Conservation (phyloP, 1,140 invertebrate genomes). For the Potamilus streckersoni region DNA sequence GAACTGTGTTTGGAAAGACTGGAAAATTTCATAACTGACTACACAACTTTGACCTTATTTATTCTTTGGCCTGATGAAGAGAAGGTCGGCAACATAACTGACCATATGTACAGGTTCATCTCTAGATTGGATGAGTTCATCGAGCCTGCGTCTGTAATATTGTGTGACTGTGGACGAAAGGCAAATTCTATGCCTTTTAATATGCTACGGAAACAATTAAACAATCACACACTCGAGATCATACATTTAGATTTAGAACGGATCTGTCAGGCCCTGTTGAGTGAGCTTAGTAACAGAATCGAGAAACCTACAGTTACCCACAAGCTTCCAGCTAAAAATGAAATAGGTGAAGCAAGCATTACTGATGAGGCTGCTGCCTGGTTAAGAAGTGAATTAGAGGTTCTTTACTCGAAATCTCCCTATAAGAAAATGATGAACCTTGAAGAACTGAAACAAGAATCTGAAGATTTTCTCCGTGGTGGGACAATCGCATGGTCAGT, state of each 20-base stretch:
- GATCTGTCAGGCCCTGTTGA: slow-evolving; percentile 1
- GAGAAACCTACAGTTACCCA: not conserved
- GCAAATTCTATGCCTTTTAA: not conserved
- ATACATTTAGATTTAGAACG: slow-evolving; percentile 11
- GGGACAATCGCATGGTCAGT: slow-evolving; percentile 42
- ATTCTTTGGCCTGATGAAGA: slow-evolving; percentile 32
- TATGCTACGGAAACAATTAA: slow-evolving; percentile 7
- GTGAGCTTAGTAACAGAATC: not conserved
- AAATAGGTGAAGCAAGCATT: slow-evolving; percentile 4
- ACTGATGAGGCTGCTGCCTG: slow-evolving; percentile 31
- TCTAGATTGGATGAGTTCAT: slow-evolving; percentile 8
- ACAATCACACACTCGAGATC: slow-evolving; percentile 5
- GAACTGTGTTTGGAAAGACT: slow-evolving; percentile 23
- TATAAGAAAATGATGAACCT: slow-evolving; percentile 8
- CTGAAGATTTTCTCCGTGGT: slow-evolving; percentile 39
- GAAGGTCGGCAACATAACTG: not conserved
- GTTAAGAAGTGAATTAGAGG: slow-evolving; percentile 43
- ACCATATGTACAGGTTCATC: slow-evolving; percentile 30
- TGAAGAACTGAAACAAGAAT: slow-evolving; percentile 32
- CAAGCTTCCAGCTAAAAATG: slow-evolving; percentile 23
- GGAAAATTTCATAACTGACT: slow-evolving; percentile 19
- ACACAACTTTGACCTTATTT: slow-evolving; percentile 34
- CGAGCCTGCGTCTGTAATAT: slow-evolving; percentile 11
- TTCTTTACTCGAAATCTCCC: slow-evolving; percentile 35
- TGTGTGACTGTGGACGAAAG: not conserved